Conservation (phyloP, 2,888 invertebrate genomes). For the Argyresthia albistria region DNA sequence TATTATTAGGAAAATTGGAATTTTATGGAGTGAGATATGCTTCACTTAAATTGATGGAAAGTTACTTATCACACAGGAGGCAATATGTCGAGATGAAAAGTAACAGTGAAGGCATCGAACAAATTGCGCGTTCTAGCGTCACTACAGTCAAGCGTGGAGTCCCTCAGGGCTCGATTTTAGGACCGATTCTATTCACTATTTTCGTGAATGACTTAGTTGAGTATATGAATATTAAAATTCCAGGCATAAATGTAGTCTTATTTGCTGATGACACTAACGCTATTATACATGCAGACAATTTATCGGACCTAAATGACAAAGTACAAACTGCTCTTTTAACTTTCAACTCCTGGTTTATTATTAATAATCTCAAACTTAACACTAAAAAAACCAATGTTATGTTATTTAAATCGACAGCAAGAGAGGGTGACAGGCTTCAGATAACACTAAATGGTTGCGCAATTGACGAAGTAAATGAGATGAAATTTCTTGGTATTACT, state of each 20-base stretch:
- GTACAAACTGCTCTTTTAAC: not conserved
- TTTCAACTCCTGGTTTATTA: not conserved
- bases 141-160: not conserved
- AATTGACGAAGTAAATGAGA: not conserved
- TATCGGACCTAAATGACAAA: not conserved
- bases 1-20: not conserved
- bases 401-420: not conserved
- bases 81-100: not conserved
- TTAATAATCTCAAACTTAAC: not conserved
- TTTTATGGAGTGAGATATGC: not conserved
- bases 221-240: not conserved
- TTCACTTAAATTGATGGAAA: not conserved
- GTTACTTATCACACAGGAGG: too few species aligned
- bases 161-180: not conserved
- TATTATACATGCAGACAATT: not conserved
- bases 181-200: not conserved
- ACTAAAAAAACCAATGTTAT: not conserved
- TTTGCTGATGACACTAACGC: conserved; percentile 1
- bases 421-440: not conserved
- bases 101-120: not conserved
- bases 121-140: not conserved
- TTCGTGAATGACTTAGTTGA: not conserved
- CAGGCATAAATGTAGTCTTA: not conserved
- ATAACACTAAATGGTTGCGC: not conserved
- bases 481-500: not conserved